phyloP scores from a whole-genome alignment of 2,113 vertebrate species.

The Mobula hypostoma region DNA sequence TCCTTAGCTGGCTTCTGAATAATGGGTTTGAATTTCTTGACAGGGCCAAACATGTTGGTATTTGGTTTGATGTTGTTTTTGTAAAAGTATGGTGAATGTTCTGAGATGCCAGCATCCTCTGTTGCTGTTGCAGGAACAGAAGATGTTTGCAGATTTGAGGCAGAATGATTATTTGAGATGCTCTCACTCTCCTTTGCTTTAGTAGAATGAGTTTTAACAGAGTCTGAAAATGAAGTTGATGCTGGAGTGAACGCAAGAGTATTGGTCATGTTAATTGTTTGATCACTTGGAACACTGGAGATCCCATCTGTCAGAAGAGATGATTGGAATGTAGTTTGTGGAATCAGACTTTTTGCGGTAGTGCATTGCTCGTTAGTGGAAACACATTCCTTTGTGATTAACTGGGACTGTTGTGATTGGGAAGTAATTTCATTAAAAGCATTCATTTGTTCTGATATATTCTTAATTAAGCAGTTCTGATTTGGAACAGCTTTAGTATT shows the following conservation, averaged over 20 bases:
- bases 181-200: background rate
- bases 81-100: background rate
- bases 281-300: background rate
- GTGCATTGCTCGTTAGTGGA: background rate
- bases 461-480: background rate
- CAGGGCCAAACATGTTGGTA: slow-evolving; percentile 69
- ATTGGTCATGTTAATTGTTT: background rate
- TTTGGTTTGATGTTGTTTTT: background rate
- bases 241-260: background rate
- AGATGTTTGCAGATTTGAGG: background rate
- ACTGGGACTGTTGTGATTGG: background rate
- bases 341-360: background rate
- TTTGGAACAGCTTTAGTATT: background rate
- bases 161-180: background rate
- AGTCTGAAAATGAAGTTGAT: slow-evolving; percentile 6
- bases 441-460: background rate
- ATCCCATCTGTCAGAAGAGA: background rate
- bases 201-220: background rate
- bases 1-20: slow-evolving; percentile 67
- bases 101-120: background rate
- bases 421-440: background rate
- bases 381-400: background rate
- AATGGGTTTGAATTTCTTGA: slow-evolving; percentile 80
- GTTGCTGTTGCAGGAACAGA: background rate
- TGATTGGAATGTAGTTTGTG: slow-evolving; percentile 8